These are phyloP conservation scores for Myiozetetes cayanensis DNA, from an alignment of 2,113 vertebrate genomes.

Conservation along the genomic window DNA sequence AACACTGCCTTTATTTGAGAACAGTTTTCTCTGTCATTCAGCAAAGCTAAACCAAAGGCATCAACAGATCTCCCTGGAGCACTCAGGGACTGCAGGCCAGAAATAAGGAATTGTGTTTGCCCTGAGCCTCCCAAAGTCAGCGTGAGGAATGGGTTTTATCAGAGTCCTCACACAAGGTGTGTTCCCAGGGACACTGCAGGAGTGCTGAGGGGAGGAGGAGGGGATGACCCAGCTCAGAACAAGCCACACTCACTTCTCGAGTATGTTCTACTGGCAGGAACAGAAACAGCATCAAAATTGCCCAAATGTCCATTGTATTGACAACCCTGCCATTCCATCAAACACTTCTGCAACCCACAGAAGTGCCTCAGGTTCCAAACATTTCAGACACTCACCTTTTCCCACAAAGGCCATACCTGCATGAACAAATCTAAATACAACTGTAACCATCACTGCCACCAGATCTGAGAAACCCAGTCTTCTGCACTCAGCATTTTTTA, in stretches of 20 bases:
- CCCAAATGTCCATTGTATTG: background rate
- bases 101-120: background rate
- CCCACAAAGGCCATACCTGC: background rate
- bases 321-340: background rate
- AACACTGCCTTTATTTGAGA: background rate
- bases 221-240: background rate
- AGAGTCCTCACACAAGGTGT: background rate
- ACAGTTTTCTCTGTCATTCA: background rate
- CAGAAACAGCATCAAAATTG: background rate
- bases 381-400: background rate
- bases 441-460: background rate
- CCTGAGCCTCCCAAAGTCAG: background rate
- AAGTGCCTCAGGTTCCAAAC: background rate
- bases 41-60: background rate
- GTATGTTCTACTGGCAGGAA: background rate
- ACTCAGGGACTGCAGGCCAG: accelerated
- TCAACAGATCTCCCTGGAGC: background rate
- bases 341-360: background rate
- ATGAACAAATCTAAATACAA: background rate
- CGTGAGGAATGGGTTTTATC: background rate
- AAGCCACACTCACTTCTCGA: background rate
- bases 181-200: background rate
- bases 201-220: background rate
- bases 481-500: background rate
- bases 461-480: background rate